A percentile compares a stretch with the other conserved stretches of the same genome.
phyloP scores from a whole-genome alignment of 2,797 vertebrate species.

The Oreochromis grahami region DNA sequence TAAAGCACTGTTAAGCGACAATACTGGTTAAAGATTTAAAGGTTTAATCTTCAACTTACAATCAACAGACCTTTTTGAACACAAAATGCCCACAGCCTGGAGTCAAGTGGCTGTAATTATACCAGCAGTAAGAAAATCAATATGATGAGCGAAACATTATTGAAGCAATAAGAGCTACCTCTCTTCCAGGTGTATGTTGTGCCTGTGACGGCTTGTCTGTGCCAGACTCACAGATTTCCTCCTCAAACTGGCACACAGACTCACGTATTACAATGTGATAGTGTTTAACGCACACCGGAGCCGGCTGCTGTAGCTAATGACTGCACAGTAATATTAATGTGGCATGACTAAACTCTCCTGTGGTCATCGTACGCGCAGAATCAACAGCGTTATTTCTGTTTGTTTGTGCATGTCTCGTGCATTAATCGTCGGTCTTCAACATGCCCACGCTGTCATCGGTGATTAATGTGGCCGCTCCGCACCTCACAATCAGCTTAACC shows the following conservation, averaged over 20 bases:
- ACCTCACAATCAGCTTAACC: not conserved
- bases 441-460: not conserved
- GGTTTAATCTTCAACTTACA: slow-evolving; percentile 1
- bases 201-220: not conserved
- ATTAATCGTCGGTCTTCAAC: not conserved
- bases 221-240: not conserved
- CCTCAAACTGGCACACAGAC: not conserved
- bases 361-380: not conserved
- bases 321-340: slow-evolving; percentile 15
- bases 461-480: not conserved
- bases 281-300: not conserved
- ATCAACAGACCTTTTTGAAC: not conserved
- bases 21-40: not conserved
- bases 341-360: slow-evolving; percentile 15
- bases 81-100: not conserved
- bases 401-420: not conserved
- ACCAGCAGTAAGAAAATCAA: slow-evolving; percentile 2
- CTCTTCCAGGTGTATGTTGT: not conserved
- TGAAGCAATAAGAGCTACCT: not conserved
- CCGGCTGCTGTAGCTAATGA: slow-evolving; percentile 16
- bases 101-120: slow-evolving; percentile 16
- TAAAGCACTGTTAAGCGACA: not conserved
- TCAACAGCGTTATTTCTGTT: not conserved
- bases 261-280: not conserved
- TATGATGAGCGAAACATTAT: not conserved